A percentile compares a stretch with the other conserved stretches of the same genome.
Evolutionary conservation across 2,797 vertebrate species (phyloP).

Genomic region (Microcaecilia unicolor): DNA sequence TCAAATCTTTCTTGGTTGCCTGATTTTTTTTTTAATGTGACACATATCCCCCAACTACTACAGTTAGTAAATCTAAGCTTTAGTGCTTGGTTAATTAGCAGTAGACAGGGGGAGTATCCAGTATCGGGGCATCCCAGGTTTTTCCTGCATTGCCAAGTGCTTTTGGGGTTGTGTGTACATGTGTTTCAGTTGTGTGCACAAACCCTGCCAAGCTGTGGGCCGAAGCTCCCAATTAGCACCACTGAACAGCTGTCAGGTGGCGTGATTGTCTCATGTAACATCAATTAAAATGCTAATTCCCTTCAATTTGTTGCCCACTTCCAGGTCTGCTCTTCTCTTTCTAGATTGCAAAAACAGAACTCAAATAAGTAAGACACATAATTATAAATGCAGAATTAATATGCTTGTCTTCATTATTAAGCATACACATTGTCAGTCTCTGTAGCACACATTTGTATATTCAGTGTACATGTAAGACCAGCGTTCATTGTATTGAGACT

Average conservation of each 20-base stretch:
- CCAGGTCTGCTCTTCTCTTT: slow-evolving; percentile 16
- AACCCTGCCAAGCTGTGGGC: slow-evolving; percentile 36
- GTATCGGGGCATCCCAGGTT: background rate
- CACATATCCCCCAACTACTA: too few relatives aligned
- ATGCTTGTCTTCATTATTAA: too few relatives aligned
- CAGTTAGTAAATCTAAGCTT: too few relatives aligned
- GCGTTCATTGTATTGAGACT: too few relatives aligned
- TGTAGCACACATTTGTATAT: too few relatives aligned
- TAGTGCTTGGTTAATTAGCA: too few relatives aligned
- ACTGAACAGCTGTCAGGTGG: slow-evolving; percentile 46
- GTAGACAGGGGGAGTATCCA: too few relatives aligned
- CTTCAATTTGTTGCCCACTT: slow-evolving; percentile 18
- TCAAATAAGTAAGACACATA: slow-evolving; percentile 17
- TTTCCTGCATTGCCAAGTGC: background rate
- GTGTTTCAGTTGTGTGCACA: slow-evolving; percentile 26
- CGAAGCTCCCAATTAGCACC: slow-evolving; percentile 38
- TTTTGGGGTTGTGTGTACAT: background rate
- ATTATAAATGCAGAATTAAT: too few relatives aligned
- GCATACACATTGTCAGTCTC: too few relatives aligned
- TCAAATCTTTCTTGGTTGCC: too few relatives aligned
- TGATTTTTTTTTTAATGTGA: too few relatives aligned
- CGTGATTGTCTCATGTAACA: slow-evolving; percentile 32
- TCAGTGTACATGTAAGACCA: too few relatives aligned
- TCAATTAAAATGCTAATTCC: slow-evolving; percentile 36
- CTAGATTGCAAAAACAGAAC: slow-evolving; percentile 15